Base-by-base conservation (phyloP, 2,113 vertebrate genomes). In the Zosterops pallidus region DNA sequence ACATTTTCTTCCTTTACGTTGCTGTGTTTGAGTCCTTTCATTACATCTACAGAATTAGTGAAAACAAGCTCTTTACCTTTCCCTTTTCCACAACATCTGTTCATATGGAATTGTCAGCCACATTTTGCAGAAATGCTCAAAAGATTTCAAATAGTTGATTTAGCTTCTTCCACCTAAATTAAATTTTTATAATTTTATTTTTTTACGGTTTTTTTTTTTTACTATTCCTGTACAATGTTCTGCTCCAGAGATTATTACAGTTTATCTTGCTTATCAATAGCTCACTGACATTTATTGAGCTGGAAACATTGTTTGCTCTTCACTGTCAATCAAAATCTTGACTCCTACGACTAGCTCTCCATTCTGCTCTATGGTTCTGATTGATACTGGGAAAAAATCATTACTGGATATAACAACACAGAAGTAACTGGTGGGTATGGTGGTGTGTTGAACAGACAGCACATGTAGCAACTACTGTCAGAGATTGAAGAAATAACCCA, bases 241-340 rank as follows among this genome's bases (percentile, higher is more conserved):
- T 91, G 7, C 83, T 96, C 62, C 79, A 59, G 85, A 95, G 92
- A 97, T 96, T 88, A 94, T 92, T 96, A 85, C 26, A 94, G 46
- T 95, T 97, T 97, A 87, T 62, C 79, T 94, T 96, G 71, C 75
- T 96, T 96, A 96, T 93, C 96, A 90, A 96, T 92, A 93, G 84
- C 87, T 96, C 65, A 41, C 83, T 96, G 89, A 95, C 79, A 95
- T 97, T 96, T 97, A 87, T 96, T 56, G 75, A 97, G 86, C 57
- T 95, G 56, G 81, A 97, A 97, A 83, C 95, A 89, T 49, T 97
- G 96, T 95, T 97, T 97, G 39, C 72, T 60, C 77, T 76, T 50
- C 19, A 44, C 79, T 97, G 95, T 96, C 86, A 96, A 46, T 97
- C 95, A 97, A 93, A 97, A 82, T 49, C 75, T 91, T 86, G 90